phyloP scores from a whole-genome alignment of 2,113 vertebrate genomes.

The Nibea albiflora region DNA sequence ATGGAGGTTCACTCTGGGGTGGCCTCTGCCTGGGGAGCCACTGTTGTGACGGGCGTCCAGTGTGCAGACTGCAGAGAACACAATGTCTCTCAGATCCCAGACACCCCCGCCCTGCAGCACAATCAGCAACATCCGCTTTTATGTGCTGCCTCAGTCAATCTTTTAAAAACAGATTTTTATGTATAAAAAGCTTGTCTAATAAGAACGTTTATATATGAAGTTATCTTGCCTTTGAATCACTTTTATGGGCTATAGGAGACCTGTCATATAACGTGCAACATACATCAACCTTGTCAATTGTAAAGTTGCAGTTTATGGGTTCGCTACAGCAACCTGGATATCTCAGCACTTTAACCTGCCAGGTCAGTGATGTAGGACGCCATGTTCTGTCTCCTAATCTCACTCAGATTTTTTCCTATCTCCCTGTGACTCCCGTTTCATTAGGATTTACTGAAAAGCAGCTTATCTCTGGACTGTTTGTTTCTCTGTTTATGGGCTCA shows the following conservation, averaged over 20 bases:
- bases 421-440: conserved; percentile 51
- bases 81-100: conserved; percentile 31
- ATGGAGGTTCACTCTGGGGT: conserved; percentile 22
- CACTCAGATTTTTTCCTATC: conserved; percentile 10
- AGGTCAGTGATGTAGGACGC: conserved; percentile 44
- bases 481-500: conserved; percentile 56
- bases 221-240: neutral
- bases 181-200: neutral
- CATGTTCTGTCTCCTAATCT: conserved; percentile 58
- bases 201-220: neutral
- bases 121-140: conserved; percentile 24
- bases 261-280: neutral
- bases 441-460: conserved; percentile 75
- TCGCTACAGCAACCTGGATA: neutral
- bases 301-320: conserved; percentile 2
- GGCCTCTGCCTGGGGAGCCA: conserved; percentile 1
- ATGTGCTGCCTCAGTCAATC: neutral
- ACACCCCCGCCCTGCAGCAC: conserved; percentile 7
- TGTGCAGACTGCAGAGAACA: conserved; percentile 55
- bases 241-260: neutral
- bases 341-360: conserved; percentile 20
- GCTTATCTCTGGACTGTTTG: conserved; percentile 72
- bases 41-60: conserved; percentile 48
- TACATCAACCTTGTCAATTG: neutral
- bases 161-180: neutral